Percentiles rank a stretch among this genome's conserved stretches.
phyloP scores from a whole-genome alignment of 2,113 vertebrate genomes.

The Mungos mungo region DNA sequence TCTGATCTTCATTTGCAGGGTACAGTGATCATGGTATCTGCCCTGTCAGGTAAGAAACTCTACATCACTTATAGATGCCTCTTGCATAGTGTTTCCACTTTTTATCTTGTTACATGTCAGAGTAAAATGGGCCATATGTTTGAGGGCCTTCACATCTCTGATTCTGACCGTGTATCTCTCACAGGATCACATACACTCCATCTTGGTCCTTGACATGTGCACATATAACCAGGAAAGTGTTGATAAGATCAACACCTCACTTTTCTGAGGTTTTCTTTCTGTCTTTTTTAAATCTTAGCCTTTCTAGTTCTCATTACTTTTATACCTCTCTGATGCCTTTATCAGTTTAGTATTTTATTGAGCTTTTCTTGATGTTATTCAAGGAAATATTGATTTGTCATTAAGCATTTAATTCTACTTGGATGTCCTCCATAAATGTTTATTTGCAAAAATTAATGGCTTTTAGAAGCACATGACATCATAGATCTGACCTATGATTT shows the following conservation, averaged over 20 bases:
- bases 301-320: not conserved
- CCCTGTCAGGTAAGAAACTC: not conserved
- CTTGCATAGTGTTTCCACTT: not conserved
- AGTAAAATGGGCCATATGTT: not conserved
- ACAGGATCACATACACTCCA: not conserved
- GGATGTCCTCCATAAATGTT: not conserved
- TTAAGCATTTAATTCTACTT: not conserved
- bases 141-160: not conserved
- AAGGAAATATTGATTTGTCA: not conserved
- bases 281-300: not conserved
- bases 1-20: not conserved
- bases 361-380: not conserved
- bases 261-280: not conserved
- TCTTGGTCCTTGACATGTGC: not conserved
- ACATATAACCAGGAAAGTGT: not conserved
- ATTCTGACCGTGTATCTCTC: not conserved
- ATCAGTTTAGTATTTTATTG: not conserved
- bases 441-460: not conserved
- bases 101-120: not conserved
- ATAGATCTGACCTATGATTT: not conserved
- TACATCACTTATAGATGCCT: not conserved
- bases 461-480: not conserved
- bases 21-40: not conserved
- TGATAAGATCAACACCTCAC: not conserved
- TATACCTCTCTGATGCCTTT: not conserved